These are phyloP conservation scores for Cyclophora albipunctata DNA, from an alignment of 2,888 invertebrate genomes.

Conservation along the genomic window DNA sequence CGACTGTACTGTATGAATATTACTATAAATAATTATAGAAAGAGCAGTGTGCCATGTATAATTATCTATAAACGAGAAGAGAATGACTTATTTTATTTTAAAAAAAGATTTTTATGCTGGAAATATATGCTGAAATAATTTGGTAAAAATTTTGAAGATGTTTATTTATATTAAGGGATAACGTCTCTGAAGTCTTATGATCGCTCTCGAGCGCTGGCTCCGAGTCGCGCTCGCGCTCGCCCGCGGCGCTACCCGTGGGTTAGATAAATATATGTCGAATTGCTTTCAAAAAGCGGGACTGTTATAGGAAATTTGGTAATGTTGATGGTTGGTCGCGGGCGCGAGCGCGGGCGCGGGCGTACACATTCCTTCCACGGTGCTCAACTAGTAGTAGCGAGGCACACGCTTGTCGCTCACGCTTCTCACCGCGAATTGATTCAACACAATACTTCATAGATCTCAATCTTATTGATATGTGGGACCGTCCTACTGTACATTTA, in stretches of 20 bases:
- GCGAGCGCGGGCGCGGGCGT: constrained; percentile 23
- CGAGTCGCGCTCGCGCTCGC: no score
- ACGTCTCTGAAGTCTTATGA: constrained; percentile 56
- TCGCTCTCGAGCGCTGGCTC: constrained; percentile 33
- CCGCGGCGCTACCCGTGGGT: neutral
- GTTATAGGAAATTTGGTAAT: no score
- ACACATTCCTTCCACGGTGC: constrained; percentile 83
- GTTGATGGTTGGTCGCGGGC: no score
- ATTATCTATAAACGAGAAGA: constrained; percentile 56
- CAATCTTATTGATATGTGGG: constrained; percentile 64
- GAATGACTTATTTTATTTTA: constrained; percentile 59
- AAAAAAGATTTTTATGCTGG: constrained; percentile 67
- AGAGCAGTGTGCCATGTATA: constrained; percentile 72
- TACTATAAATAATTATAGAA: constrained; percentile 54
- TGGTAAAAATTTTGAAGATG: constrained; percentile 70
- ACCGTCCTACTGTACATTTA: constrained; percentile 68
- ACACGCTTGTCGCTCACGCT: constrained; percentile 19
- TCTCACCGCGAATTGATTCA: constrained; percentile 45
- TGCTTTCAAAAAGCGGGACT: no score
- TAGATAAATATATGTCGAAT: no score
- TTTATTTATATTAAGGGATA: constrained; percentile 69
- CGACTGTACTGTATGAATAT: constrained; percentile 51
- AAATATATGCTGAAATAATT: constrained; percentile 69
- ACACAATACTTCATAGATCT: constrained; percentile 61
- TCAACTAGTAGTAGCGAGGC: constrained; percentile 63